Percentiles rank a stretch among this genome's conserved stretches.
phyloP scores from a whole-genome alignment of 2,113 vertebrate genomes.

The Microtus oregoni region DNA sequence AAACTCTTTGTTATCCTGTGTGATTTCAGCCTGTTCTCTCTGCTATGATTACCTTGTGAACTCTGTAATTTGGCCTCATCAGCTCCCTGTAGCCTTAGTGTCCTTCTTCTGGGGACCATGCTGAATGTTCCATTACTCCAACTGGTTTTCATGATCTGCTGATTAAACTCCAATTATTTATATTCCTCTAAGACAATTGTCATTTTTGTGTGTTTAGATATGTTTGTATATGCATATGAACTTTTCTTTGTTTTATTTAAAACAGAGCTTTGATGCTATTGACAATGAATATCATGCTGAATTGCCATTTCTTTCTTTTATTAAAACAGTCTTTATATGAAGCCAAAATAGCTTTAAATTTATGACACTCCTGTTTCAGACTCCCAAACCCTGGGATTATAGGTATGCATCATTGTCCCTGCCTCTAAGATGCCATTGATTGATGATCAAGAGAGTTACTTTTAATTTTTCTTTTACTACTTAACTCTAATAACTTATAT shows the following conservation, averaged over 20 bases:
- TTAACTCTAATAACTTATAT: constrained; percentile 10
- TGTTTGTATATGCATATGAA: neutral
- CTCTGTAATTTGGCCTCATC: constrained; percentile 62
- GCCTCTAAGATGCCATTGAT: neutral
- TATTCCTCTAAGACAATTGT: neutral
- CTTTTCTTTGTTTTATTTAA: constrained; percentile 20
- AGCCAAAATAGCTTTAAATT: neutral
- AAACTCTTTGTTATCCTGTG: constrained; percentile 50
- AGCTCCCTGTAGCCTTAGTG: neutral
- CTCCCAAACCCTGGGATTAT: neutral
- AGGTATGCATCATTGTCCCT: neutral
- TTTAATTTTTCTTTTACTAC: neutral
- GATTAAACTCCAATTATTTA: constrained; percentile 48
- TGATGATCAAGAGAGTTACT: neutral
- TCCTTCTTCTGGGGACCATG: constrained; percentile 42
- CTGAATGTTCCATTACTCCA: constrained; percentile 6
- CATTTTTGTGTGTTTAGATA: constrained; percentile 30
- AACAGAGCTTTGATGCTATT: neutral
- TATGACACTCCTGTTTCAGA: neutral
- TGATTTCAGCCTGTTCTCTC: constrained; percentile 38
- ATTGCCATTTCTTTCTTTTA: neutral
- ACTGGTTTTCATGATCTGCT: constrained; percentile 20
- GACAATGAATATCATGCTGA: neutral
- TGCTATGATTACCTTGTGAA: constrained; percentile 35
- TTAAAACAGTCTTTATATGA: no score